Conservation (phyloP, 2,797 vertebrate genomes). For the Gephyroberyx darwinii region DNA sequence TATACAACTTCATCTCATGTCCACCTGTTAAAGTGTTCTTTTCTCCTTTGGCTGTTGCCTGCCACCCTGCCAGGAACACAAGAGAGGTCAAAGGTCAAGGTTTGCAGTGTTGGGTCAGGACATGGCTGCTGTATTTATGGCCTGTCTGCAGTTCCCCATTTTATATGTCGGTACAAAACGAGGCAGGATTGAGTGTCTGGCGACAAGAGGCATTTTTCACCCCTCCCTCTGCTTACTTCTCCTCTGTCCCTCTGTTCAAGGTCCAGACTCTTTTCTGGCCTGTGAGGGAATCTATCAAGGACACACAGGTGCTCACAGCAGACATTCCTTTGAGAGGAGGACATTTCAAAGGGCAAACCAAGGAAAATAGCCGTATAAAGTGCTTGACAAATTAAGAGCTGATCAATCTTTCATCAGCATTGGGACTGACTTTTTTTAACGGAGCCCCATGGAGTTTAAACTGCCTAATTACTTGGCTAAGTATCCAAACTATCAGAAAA, state of each 20-base stretch:
- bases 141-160: conserved; percentile 50
- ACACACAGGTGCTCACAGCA: conserved; percentile 42
- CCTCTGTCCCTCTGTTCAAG: conserved; percentile 58
- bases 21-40: neutral
- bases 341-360: conserved; percentile 60
- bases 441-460: conserved; percentile 67
- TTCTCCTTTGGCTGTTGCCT: conserved; percentile 3
- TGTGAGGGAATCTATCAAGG: conserved; percentile 60
- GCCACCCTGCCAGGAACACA: neutral
- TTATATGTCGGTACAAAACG: conserved; percentile 75
- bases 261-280: conserved; percentile 59
- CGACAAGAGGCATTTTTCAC: conserved; percentile 80
- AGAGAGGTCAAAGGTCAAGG: conserved; percentile 59
- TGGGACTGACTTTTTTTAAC: conserved; percentile 71
- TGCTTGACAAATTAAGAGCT: conserved; percentile 53
- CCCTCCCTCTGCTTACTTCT: conserved; percentile 44
- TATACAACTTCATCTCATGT: neutral
- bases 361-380: conserved; percentile 45
- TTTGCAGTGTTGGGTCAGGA: conserved; percentile 59
- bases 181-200: conserved; percentile 77
- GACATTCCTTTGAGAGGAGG: conserved; percentile 27
- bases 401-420: conserved; percentile 70
- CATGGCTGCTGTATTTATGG: conserved; percentile 73
- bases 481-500: conserved; percentile 62
- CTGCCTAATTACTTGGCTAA: conserved; percentile 64